Conservation (phyloP, 2,113 vertebrate species). For the Manacus vitellinus region DNA sequence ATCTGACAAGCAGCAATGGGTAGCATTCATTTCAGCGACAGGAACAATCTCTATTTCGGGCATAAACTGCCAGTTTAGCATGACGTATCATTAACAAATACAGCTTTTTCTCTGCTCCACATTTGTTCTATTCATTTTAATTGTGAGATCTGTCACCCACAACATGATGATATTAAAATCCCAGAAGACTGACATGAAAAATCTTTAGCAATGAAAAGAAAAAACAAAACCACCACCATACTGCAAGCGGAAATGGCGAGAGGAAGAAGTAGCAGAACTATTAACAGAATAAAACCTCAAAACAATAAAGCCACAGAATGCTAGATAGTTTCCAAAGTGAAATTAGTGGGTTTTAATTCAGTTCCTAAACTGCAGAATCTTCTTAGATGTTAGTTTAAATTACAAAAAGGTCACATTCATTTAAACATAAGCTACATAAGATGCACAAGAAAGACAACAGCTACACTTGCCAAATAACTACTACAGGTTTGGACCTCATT, state of each 20-base stretch:
- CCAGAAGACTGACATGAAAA: neutral
- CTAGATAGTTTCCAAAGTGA: neutral
- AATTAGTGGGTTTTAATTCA: neutral
- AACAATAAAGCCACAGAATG: neutral
- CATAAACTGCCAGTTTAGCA: neutral
- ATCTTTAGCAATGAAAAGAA: neutral
- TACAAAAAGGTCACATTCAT: neutral
- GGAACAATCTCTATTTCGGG: constrained; percentile 15
- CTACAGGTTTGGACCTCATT: constrained; percentile 30
- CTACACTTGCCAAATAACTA: constrained; percentile 20
- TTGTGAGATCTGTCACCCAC: neutral
- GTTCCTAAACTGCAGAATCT: neutral
- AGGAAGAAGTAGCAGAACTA: neutral
- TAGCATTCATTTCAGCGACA: neutral
- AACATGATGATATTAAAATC: neutral
- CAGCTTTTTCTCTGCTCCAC: neutral
- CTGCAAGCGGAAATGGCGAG: neutral
- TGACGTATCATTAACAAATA: neutral
- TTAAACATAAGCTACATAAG: neutral
- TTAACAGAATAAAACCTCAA: neutral
- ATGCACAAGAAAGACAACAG: constrained; percentile 29
- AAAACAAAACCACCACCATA: neutral
- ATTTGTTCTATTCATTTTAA: neutral
- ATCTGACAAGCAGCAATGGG: constrained; percentile 39
- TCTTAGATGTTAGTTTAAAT: neutral